Conservation (phyloP, 2,797 vertebrate species). For the Apodemus agrarius region DNA sequence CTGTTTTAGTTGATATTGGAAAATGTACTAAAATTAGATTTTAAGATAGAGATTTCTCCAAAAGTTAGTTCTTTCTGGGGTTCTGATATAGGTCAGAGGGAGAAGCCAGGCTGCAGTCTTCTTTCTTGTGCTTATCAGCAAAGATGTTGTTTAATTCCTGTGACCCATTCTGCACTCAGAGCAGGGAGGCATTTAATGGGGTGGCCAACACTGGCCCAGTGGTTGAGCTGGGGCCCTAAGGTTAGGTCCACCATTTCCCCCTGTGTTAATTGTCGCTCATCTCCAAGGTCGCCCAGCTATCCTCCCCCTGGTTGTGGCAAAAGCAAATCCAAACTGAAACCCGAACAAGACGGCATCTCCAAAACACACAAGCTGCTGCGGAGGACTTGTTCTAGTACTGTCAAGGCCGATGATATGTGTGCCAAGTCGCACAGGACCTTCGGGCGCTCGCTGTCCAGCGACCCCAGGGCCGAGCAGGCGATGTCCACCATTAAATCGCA, state of each 20-base stretch:
- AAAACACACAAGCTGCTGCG: conserved; percentile 93
- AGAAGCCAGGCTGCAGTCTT: neutral
- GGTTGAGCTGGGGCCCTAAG: too few species aligned
- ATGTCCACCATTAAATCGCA: conserved; percentile 89
- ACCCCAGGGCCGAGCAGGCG: conserved; percentile 90
- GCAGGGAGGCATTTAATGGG: neutral
- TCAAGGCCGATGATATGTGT: conserved; percentile 90
- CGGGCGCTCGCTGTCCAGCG: conserved; percentile 91
- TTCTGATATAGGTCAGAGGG: neutral
- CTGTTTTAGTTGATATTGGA: neutral
- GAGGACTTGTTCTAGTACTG: conserved; percentile 91
- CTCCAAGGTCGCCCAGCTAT: conserved; percentile 93
- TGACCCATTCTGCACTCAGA: neutral
- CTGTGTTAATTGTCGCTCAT: conserved; percentile 1
- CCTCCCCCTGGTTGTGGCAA: conserved; percentile 94
- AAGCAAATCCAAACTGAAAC: conserved; percentile 93
- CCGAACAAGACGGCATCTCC: conserved; percentile 92
- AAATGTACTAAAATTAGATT: neutral
- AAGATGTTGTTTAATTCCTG: neutral
- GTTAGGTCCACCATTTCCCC: neutral
- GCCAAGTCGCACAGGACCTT: conserved; percentile 91
- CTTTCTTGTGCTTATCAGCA: conserved; percentile 1
- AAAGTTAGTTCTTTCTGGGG: neutral
- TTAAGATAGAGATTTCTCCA: neutral
- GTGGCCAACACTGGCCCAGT: too few species aligned